Base-by-base conservation (phyloP, 2,888 invertebrate species). In the Troglohyphantes excavatus region DNA sequence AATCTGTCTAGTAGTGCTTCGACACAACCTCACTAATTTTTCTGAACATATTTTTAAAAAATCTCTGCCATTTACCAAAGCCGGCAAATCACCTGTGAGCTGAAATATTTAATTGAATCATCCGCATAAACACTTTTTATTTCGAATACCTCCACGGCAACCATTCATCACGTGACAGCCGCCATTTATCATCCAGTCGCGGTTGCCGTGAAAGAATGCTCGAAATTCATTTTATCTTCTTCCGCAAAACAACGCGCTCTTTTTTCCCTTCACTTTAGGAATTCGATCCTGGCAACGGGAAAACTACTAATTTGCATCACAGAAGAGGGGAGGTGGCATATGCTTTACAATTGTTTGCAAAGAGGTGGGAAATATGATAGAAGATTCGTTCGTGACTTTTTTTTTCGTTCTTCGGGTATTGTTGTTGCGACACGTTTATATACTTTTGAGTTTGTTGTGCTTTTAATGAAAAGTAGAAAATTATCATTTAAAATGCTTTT, bases 181-280 rank as follows among this genome's bases (percentile, higher is more conserved):
- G 46, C 72, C 72, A 72, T 72, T 72, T 72, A 72, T 72, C 72
- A 72, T 26, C 72, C 72, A 17, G 72, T 26, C 26, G 33, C 27
- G 72, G 72, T 72, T 27, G 26, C 72, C 72, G 72, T 72, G 72
- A 72, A 72, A 72, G 72, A 72, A 72, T 72, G 43, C 27, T n/a
- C 7, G 6, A 26, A 27, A 46, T 72, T 72, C 46, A 72, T 72
- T 72, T 26, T 72, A 46, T 46, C 27, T 72, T 26, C 27, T 33
- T 26, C 53, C 46, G 72, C 72, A 70, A 70, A 70, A 70, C 70
- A 46, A 43, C 46, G 53, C 46, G 72, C 23, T 72, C 26, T 26
- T 46, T 26, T 43, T 46, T 70, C 6, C 23, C 21, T 46, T 70
- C 6, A 13, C 23, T 23, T 72, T 46, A 23, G 46, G 21, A 72